Evolutionary conservation across 1,140 invertebrate genomes (phyloP).

Genomic region (Oscheius sp.): DNA sequence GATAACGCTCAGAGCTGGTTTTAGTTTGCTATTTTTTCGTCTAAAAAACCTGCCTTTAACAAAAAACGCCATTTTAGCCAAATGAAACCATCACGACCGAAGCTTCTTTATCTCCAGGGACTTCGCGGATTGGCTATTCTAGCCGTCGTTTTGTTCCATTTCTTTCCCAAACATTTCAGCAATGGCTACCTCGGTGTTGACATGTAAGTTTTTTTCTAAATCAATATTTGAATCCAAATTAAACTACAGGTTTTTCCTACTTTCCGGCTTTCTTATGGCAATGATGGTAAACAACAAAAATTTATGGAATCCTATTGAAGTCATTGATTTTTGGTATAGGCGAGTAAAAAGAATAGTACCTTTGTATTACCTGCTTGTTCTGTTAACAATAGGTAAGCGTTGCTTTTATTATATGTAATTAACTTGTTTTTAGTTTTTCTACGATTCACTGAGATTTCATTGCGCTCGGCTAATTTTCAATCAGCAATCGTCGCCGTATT

Average conservation of each 20-base stretch:
- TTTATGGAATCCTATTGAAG: background rate
- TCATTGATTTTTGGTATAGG: background rate
- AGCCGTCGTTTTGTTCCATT: background rate
- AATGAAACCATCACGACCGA: too few species aligned
- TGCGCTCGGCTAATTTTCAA: too few species aligned
- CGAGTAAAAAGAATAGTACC: background rate
- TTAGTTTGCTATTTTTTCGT: too few species aligned
- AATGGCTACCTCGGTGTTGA: background rate
- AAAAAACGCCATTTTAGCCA: too few species aligned
- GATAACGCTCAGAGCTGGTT: too few species aligned
- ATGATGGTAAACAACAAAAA: background rate
- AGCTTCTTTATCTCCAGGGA: background rate
- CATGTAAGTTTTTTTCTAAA: background rate
- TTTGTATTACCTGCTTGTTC: background rate
- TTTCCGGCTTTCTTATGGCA: background rate
- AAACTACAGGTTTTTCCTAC: background rate
- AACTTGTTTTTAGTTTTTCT: too few species aligned
- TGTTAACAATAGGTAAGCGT: background rate
- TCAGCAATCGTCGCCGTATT: too few species aligned
- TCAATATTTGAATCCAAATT: background rate
- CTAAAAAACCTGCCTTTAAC: too few species aligned
- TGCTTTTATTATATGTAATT: too few species aligned
- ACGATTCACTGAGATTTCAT: too few species aligned
- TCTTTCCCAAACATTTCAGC: background rate
- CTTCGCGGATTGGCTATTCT: background rate